Evolutionary conservation across 2,113 vertebrate genomes (phyloP).

Genomic region (Parus major): DNA sequence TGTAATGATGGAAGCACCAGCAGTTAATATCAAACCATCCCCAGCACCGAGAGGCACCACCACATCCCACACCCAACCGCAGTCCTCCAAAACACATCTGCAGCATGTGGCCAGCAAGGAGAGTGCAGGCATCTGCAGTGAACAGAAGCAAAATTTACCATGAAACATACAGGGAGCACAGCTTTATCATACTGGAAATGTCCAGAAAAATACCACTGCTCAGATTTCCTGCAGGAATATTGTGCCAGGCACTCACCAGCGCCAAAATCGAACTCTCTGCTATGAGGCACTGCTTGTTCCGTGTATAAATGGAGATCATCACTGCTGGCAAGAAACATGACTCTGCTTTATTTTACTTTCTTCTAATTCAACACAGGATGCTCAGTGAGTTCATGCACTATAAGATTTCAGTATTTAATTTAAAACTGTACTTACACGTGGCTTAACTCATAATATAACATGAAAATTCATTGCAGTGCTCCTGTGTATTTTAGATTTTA

Average conservation of each 20-base stretch:
- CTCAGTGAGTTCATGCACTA: neutral
- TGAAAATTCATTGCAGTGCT: neutral
- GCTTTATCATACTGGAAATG: neutral
- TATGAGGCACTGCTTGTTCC: neutral
- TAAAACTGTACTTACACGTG: neutral
- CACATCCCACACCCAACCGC: rapidly evolving
- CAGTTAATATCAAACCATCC: neutral
- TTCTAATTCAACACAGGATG: neutral
- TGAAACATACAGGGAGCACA: neutral
- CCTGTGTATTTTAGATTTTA: neutral
- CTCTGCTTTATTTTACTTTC: neutral
- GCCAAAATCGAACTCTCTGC: neutral
- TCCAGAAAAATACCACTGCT: neutral
- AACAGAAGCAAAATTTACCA: neutral
- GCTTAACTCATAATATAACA: neutral
- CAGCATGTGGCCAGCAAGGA: neutral
- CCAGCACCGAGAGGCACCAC: neutral
- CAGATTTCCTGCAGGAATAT: neutral
- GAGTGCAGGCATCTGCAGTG: rapidly evolving
- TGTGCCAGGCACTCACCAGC: slow-evolving; percentile 13
- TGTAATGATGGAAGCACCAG: rapidly evolving
- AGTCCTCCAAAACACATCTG: neutral
- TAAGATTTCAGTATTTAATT: neutral
- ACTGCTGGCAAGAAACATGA: neutral
- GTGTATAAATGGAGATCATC: neutral